Conservation (phyloP, 2,888 invertebrate species). For the Tetramorium bicarinatum region DNA sequence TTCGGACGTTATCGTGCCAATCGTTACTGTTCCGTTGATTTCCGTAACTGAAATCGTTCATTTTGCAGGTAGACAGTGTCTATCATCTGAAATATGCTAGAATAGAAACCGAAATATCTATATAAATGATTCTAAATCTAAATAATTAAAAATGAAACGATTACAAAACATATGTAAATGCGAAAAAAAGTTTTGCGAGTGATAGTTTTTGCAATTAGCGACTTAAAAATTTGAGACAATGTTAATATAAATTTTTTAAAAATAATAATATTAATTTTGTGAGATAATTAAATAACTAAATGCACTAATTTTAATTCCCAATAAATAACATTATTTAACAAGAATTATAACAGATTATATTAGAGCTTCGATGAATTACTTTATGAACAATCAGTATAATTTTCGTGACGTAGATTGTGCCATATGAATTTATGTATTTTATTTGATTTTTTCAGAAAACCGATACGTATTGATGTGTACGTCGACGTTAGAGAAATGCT, state of each 20-base stretch:
- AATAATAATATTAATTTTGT: not conserved
- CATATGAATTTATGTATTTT: not conserved
- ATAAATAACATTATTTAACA: not conserved
- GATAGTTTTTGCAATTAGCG: not conserved
- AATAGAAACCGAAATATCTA: not conserved
- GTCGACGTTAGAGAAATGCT: constrained; percentile 11
- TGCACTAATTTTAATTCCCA: not conserved
- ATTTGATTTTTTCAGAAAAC: constrained; percentile 34
- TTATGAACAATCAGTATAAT: not conserved
- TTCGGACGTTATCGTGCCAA: constrained; percentile 60
- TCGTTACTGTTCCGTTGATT: constrained; percentile 63
- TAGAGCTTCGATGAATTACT: not conserved
- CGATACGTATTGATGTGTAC: not conserved
- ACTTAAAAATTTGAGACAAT: not conserved
- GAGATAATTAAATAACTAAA: not conserved
- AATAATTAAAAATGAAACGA: not conserved
- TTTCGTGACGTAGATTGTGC: not conserved
- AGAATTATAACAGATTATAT: not conserved
- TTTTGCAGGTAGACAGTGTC: not conserved
- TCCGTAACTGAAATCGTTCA: constrained; percentile 75
- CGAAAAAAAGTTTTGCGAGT: not conserved
- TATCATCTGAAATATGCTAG: not conserved
- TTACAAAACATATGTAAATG: not conserved
- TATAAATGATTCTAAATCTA: not conserved
- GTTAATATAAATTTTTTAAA: not conserved